These are phyloP conservation scores for Nesogale talazaci DNA, from an alignment of 2,113 vertebrate species.

Conservation along the genomic window DNA sequence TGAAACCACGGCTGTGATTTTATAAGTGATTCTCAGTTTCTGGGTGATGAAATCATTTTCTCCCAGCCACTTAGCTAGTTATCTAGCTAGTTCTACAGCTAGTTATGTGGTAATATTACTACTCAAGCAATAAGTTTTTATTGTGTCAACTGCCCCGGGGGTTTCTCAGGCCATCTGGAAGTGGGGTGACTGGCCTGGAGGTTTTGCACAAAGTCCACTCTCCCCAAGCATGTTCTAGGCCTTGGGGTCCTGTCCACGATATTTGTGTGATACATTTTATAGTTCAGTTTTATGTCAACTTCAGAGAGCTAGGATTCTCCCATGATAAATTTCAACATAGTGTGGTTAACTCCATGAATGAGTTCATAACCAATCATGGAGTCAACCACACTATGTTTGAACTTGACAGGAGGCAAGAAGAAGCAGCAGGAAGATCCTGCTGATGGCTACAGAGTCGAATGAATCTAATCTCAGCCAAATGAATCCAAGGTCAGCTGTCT, in stretches of 20 bases:
- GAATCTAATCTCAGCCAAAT: too few species aligned
- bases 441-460: too few species aligned
- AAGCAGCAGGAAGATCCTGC: too few species aligned
- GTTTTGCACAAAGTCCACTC: neutral
- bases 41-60: neutral
- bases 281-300: too few species aligned
- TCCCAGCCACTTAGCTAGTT: neutral
- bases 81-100: neutral
- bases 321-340: too few species aligned
- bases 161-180: neutral
- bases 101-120: neutral
- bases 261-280: too few species aligned
- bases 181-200: neutral
- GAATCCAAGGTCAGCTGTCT: too few species aligned
- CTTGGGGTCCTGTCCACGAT: neutral
- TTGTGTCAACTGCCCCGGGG: neutral
- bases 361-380: too few species aligned
- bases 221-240: neutral
- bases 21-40: slow-evolving; percentile 20
- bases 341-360: too few species aligned
- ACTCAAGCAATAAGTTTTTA: neutral
- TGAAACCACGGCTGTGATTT: neutral
- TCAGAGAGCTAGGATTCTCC: too few species aligned
- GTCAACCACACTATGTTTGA: too few species aligned
- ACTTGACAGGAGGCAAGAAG: too few species aligned